Evolutionary conservation across 2,113 vertebrate species (phyloP), one percentile per base, ranked within the genome.

Genomic region (Xiphophorus hellerii): DNA sequence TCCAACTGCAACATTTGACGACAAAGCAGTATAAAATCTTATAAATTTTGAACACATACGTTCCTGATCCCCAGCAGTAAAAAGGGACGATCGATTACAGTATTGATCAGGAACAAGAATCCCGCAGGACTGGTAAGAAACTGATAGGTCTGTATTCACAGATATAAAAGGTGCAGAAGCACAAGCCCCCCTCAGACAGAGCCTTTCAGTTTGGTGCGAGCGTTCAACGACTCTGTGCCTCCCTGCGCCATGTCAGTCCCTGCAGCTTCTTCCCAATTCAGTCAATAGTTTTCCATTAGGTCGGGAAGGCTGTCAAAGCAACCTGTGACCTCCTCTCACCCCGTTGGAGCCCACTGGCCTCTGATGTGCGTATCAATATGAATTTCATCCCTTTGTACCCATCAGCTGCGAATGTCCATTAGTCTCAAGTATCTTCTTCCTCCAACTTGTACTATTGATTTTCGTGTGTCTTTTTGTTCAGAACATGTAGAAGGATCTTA

Each of bases 211-310:
- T 65, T 37, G 22, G 73, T 20, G 69, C 25, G 92, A 93, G 90
- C 91, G 76, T 5, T 64, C 0, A 51, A 84, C 89, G 94, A 94
- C 94, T 95, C 91, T 66, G 42, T 80, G 92, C 93, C 93, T 93
- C 94, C 90, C 85, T 80, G 82, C 93, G 92, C 91, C 93, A 93
- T 90, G 86, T 90, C 94, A 92, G 90, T 90, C 91, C 80, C 90
- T 91, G 92, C 14, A 94, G 95, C 95, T 94, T 94, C 91, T 92
- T 85, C 83, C 84, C 31, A 89, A 92, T 84, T 88, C 93, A 95
- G 96, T 98, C 96, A 94, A 97, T 97, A 96, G 85, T 64, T 88
- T 88, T 96, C 96, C 97, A 98, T 98, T 98, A 98, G 93, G 93
- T 93, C 84, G 81, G 89, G 90, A 88, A 88, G 90, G 93, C 94